Base-by-base conservation (phyloP, 37 sponge, comb jelly and placozoan genomes). In the Oscarella lobularis region DNA sequence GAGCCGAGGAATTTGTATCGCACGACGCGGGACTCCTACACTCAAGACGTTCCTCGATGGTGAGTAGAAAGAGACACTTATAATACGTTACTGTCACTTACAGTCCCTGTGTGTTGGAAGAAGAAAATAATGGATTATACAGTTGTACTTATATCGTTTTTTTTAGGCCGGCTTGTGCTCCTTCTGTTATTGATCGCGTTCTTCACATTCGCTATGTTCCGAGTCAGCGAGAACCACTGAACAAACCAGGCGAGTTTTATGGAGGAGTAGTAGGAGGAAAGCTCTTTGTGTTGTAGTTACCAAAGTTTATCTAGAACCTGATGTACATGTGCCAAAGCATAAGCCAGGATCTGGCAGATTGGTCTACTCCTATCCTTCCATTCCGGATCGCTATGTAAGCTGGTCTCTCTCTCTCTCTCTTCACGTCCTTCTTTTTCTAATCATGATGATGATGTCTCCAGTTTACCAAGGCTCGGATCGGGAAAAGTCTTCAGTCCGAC, bases 121-220 rank as follows among this genome's bases (percentile, higher is more conserved):
- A 48, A 48, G 9, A 48, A 48, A 48, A 27, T 9, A 27, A 27
- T 48, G 9, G 9, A 48, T 48, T 48, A 27, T 9, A 27, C 20
- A 48, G 60, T 27, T 48, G 60, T 48, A 48, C 60, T 27, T 48
- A 48, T 20, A 48, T 48, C 60, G 20, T 48, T 48, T 48, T 48
- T 20, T 38, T 30, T 36, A 83, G 88, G 88, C 91, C 91, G 0
- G 35, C 35, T 0, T 87, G 86, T 65, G 82, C 86, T 38, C 66
- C 73, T 27, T 90, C 87, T 41, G 38, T 87, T 39, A 37, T 39
- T 27, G 31, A 37, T 1, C 36, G 77, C 31, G 67, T 72, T 39
- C 66, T 41, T 41, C 78, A 83, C 40, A n/a, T 83, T 2, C 14
- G 1, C 0, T 35, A 72, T 30, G 40, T 75, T 38, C 87, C 91